Conservation (phyloP, 23 tunicate species). For the Oikopleura albicans region DNA sequence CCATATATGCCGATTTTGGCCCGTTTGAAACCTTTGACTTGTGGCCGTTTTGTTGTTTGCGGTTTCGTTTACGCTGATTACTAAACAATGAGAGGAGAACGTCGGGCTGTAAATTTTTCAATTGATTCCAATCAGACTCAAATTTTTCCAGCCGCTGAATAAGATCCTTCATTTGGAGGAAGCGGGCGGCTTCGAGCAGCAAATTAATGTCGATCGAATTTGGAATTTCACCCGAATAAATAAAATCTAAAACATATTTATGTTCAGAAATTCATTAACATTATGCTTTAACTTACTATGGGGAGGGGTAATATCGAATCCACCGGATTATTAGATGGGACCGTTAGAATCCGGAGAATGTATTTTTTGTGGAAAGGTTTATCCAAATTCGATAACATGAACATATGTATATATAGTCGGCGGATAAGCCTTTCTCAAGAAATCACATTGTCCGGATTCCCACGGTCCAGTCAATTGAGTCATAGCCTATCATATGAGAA, state of each 20-base stretch:
- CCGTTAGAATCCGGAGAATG: too few species aligned
- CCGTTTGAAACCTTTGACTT: neutral
- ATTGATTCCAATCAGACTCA: neutral
- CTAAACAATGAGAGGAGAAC: neutral
- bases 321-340: too few species aligned
- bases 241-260: neutral
- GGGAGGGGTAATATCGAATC: too few species aligned
- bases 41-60: neutral
- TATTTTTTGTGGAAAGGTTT: too few species aligned
- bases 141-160: neutral
- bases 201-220: neutral
- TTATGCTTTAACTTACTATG: too few species aligned
- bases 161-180: neutral
- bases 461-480: too few species aligned
- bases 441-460: too few species aligned
- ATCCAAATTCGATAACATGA: too few species aligned
- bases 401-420: too few species aligned
- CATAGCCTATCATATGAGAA: too few species aligned
- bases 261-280: too few species aligned
- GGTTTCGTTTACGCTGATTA: neutral
- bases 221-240: constrained; percentile 13
- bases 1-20: neutral
- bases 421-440: too few species aligned
- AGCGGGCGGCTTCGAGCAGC: neutral
- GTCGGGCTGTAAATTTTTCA: neutral